Evolutionary conservation across 2,888 invertebrate genomes (phyloP), one percentile per base, ranked within the genome.

Genomic region (Synanthedon andrenaeformis): DNA sequence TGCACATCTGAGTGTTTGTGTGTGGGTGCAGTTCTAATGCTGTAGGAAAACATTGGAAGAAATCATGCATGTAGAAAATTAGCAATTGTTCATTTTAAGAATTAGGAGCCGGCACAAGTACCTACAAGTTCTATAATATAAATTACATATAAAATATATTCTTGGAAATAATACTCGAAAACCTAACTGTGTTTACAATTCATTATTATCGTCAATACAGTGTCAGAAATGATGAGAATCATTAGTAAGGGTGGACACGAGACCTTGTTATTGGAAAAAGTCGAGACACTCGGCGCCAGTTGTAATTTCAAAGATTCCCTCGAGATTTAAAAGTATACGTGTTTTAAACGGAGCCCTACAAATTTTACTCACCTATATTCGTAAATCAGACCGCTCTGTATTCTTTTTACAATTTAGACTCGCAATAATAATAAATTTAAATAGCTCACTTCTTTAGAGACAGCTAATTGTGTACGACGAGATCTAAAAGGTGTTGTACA

Each of bases 201-300:
- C 8, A 8, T 28, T 8, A 28, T 28, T 28, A 28, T 28, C 1
- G 35, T 35, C 35, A 35, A 35, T 10, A 35, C 35, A 35, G 35
- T 10, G 3, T 35, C 35, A 35, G 35, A 8, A 35, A 35, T 35
- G 8, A 35, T 35, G 50, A 52, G 53, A 50, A 54, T 23, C 62
- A 63, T 56, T 56, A 55, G 61, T 59, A 62, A 52, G 59, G 58
- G 62, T 14, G 45, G 14, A 6, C 35, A 35, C 5, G 5, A 57
- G 55, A 56, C 52, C 54, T 62, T 53, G 59, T 65, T 67, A 64
- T 63, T 61, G 54, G 60, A 65, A 65, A 67, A 66, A 64, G 59
- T 57, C 61, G 56, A 58, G 52, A 59, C 61, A 59, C 57, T 54
- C 50, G 61, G 59, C 60, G 58, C 59, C 60, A 49, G 52, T 54